Evolutionary conservation across 2,888 invertebrate species (phyloP), one percentile per base, ranked within the genome.

Genomic region (Coleophora deauratella): DNA sequence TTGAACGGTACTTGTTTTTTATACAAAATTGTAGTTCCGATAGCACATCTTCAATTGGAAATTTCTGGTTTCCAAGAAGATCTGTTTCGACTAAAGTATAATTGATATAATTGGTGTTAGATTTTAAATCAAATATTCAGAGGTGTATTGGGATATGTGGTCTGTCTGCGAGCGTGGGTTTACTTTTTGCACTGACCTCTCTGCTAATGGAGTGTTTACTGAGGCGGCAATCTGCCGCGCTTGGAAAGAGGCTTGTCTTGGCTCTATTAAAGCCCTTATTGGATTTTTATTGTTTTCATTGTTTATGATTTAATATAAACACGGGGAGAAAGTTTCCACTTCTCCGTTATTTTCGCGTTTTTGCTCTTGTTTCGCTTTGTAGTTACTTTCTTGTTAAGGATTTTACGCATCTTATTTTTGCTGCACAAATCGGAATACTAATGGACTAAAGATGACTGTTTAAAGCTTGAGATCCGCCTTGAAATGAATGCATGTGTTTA

Each of bases 131-230:
- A 60, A 60, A 63, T 21, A 21, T 21, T 21, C 75, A 71, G 74
- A 69, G 75, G 76, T 77, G 65, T 69, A 79, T 73, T 80, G 81
- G 81, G 81, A 80, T 80, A 77, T 78, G 77, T 72, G 69, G 79
- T 78, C 74, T 73, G 72, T 65, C 60, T 72, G 69, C 66, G 72
- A 72, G 69, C 66, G 55, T 52, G 49, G n/a, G 45, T 38, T 42
- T 44, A 44, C 55, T 62, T 59, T 61, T 60, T 63, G 64, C 59
- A 63, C 61, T 63, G 55, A 55, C 3, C 21, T 21, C 21, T 57
- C 59, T 55, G 58, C 56, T 54, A 54, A 55, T 55, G 55, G 55
- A 21, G 6, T 21, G 6, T 21, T 6, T 21, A 21, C 21, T 21
- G 21, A 21, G 21, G 47, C 49, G 48, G 47, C 55, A 47, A 50